phyloP scores from a whole-genome alignment of 2,888 invertebrate genomes.

The Lamellibrachia columna region DNA sequence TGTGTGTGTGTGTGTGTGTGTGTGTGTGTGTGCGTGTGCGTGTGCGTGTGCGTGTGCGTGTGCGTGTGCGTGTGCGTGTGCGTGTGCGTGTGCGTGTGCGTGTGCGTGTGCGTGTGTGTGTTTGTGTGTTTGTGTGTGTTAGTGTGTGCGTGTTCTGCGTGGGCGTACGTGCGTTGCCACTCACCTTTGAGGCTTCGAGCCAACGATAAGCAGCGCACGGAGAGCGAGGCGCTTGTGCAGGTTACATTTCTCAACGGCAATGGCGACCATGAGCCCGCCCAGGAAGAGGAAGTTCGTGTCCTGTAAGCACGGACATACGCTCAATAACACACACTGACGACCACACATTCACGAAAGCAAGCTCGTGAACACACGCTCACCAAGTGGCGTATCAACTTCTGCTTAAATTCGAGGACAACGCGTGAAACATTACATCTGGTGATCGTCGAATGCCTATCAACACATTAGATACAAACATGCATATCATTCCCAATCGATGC shows the following conservation, averaged over 20 bases:
- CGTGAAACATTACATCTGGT: too few species aligned
- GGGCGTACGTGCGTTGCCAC: not conserved
- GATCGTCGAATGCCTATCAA: too few species aligned
- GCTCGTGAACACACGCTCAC: conserved; percentile 26
- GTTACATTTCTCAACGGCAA: conserved; percentile 78
- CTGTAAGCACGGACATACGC: conserved; percentile 28
- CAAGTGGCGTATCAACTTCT: conserved; percentile 30
- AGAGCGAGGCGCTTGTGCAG: conserved; percentile 74
- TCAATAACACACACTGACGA: too few species aligned
- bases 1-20: too few species aligned
- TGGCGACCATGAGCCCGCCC: conserved; percentile 86
- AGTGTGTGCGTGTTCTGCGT: too few species aligned
- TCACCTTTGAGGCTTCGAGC: conserved; percentile 43
- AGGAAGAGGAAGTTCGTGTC: conserved; percentile 40
- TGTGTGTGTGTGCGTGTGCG: not conserved
- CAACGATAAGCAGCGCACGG: conserved; percentile 76
- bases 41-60: not conserved
- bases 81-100: not conserved
- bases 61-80: not conserved
- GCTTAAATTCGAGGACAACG: conserved; percentile 18
- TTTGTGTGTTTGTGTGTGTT: too few species aligned
- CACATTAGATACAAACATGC: too few species aligned
- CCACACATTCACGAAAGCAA: too few species aligned
- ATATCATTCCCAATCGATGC: too few species aligned
- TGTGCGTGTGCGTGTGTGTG: not conserved